These are phyloP conservation scores for Xiphophorus birchmanni DNA, from an alignment of 2,797 vertebrate species.

Conservation along the genomic window DNA sequence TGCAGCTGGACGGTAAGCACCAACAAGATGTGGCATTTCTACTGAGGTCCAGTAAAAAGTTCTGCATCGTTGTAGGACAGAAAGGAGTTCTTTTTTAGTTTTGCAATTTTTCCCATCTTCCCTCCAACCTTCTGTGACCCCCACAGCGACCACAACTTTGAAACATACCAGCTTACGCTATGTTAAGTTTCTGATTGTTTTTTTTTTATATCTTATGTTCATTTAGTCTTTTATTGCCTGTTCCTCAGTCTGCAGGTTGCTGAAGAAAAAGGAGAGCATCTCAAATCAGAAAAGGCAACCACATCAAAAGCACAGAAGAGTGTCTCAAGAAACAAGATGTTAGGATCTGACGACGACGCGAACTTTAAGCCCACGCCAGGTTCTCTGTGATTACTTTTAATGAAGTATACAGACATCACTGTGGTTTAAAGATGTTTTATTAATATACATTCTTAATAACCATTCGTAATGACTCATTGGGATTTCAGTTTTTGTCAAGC, in stretches of 20 bases:
- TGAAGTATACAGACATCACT: not conserved
- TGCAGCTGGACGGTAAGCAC: slow-evolving; percentile 83
- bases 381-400: slow-evolving; percentile 49
- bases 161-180: no score
- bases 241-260: slow-evolving; percentile 61
- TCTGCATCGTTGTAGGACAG: not conserved
- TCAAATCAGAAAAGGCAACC: not conserved
- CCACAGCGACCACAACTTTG: no score
- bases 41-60: not conserved
- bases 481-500: not conserved
- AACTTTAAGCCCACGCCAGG: slow-evolving; percentile 87
- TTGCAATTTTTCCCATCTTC: no score
- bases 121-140: no score
- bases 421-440: not conserved
- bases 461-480: not conserved
- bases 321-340: slow-evolving; percentile 73
- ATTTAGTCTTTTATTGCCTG: not conserved
- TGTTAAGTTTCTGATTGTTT: not conserved
- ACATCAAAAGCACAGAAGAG: slow-evolving; percentile 17
- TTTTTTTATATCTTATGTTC: not conserved
- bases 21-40: not conserved
- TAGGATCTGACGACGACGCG: slow-evolving; percentile 55
- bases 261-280: slow-evolving; percentile 41
- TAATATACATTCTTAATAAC: not conserved
- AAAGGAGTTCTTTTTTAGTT: not conserved